These are phyloP conservation scores for Enteromius paludinosus DNA, from an alignment of 2,797 vertebrate genomes.

Conservation along the genomic window DNA sequence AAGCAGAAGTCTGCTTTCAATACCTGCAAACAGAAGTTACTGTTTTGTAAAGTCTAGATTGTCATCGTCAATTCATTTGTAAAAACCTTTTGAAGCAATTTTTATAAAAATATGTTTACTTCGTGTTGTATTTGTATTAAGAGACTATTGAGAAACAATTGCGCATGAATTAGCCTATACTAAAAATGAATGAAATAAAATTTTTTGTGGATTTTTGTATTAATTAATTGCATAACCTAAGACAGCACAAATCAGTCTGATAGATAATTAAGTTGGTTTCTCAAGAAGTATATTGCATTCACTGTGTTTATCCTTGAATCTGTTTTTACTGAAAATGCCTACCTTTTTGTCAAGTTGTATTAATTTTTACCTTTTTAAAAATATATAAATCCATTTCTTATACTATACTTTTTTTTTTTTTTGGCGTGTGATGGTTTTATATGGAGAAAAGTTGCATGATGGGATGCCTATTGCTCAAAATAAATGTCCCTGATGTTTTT, in stretches of 20 bases:
- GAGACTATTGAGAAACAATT: background rate
- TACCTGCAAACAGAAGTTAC: background rate
- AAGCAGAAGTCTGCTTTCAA: background rate
- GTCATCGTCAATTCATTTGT: background rate
- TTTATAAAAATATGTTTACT: background rate
- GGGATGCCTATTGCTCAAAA: background rate
- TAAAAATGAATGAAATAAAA: too few species aligned
- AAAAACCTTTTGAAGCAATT: background rate
- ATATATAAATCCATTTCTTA: background rate
- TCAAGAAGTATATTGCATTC: background rate
- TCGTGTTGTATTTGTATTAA: background rate
- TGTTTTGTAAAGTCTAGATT: background rate
- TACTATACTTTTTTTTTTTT: background rate
- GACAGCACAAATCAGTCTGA: background rate
- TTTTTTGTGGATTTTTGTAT: too few species aligned
- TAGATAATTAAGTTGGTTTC: slow-evolving; percentile 1
- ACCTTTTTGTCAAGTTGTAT: background rate
- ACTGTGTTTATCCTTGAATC: background rate
- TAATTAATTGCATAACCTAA: background rate
- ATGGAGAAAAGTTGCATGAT: slow-evolving; percentile 21
- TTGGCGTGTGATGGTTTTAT: background rate
- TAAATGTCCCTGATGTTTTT: background rate
- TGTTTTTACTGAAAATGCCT: slow-evolving; percentile 19
- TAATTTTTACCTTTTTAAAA: slow-evolving; percentile 26
- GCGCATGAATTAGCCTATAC: background rate